These are phyloP conservation scores for Danio tinwini DNA, from an alignment of 2,797 vertebrate species.

Conservation along the genomic window DNA sequence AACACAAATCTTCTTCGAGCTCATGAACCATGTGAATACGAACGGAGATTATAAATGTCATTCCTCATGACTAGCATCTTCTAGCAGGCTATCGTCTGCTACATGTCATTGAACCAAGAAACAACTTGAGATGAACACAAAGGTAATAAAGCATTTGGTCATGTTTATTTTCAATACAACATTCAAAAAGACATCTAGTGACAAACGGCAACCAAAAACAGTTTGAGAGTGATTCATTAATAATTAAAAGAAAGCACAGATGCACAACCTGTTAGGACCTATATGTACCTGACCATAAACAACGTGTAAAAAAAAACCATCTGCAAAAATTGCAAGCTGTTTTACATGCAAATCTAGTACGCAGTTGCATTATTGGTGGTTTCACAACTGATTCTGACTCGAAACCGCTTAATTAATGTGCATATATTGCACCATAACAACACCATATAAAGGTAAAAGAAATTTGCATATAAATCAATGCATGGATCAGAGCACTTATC, in stretches of 20 bases:
- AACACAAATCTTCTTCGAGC: background rate
- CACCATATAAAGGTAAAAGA: conserved; percentile 23
- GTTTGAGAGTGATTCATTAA: conserved; percentile 5
- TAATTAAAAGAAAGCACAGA: conserved; percentile 22
- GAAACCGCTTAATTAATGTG: conserved; percentile 19
- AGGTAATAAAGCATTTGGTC: conserved; percentile 19
- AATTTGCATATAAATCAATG: conserved; percentile 21
- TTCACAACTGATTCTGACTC: background rate
- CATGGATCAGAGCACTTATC: conserved; percentile 14
- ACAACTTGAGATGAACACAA: background rate
- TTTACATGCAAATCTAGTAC: conserved; percentile 10
- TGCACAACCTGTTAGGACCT: conserved; percentile 12
- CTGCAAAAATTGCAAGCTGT: conserved; percentile 6
- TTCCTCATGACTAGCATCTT: background rate
- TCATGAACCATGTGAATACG: background rate
- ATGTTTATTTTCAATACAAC: conserved; percentile 43
- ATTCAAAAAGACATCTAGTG: conserved; percentile 6
- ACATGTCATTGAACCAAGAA: background rate
- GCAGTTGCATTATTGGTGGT: background rate
- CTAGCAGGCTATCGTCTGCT: conserved; percentile 3
- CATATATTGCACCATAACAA: background rate
- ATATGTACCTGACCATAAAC: conserved; percentile 18
- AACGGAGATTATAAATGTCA: conserved; percentile 5
- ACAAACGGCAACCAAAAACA: conserved; percentile 21
- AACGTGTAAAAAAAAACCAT: conserved; percentile 20